Evolutionary conservation across 1,140 invertebrate species (phyloP), one percentile per base, ranked within the genome.

Genomic region (Amyelois transitella): DNA sequence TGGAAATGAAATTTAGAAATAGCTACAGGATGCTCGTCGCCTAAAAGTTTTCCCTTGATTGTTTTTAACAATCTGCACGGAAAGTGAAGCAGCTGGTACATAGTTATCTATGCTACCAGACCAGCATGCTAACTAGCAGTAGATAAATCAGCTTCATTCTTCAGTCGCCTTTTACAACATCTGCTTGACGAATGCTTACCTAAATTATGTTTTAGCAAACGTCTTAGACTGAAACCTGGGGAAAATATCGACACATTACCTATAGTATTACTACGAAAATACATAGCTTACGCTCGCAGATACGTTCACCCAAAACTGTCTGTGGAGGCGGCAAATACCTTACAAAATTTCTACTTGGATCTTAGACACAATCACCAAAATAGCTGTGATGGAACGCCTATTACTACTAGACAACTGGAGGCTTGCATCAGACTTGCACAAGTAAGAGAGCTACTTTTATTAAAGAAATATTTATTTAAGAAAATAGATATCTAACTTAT

Each of bases 201-300:
- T n/a, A n/a, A 14, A 61, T 53, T 55, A 12, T 19, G 51, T 47
- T 49, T 4, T 60, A 93, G 92, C 70, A 91, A 94, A 69, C 88
- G 91, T 60, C 83, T 97, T 44, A 92, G 91, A 62, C 73, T 92
- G 48, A 84, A 88, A 47, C 78, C 83, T n/a, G 89, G 87, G 5
- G 92, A 94, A 65, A 75, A 88, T 2, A 75, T 95, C 21, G 93
- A 96, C 85, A 78, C 91, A 0, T 90, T 99, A 55, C 94, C 96
- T 6, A 88, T 92, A 25, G 88, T 92, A 44, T 80, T 97, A 24
- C 88, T 98, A 1, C 91, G 95, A 45, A 97, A 98, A 88, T 99
- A 98, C 75, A 94, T 98, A 47, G 94, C 94, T 0, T 98, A 98
- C 89, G 96, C 97, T 0, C 91, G 94, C 52, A 94, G 96, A 81